A percentile compares a stretch with the other conserved stretches of the same genome.
Evolutionary conservation across 2,113 vertebrate species (phyloP).

Genomic region (Petromus typicus): DNA sequence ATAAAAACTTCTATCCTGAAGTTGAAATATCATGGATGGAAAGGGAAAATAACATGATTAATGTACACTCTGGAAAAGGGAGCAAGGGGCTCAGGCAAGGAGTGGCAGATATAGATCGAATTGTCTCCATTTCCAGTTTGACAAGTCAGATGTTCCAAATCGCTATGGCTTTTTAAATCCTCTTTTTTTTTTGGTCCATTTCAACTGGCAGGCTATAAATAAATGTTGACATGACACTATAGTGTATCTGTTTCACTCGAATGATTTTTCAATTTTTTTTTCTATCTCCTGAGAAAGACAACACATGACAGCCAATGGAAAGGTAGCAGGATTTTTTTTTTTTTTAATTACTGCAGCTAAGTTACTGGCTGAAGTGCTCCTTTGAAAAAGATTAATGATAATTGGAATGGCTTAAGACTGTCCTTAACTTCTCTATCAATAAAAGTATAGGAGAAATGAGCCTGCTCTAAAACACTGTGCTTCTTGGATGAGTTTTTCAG

Average conservation of each 20-base stretch:
- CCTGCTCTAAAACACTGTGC: slow-evolving; percentile 24
- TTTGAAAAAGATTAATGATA: slow-evolving; percentile 48
- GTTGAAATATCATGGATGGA: not conserved
- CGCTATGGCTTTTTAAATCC: slow-evolving; percentile 46
- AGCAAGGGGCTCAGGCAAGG: not conserved
- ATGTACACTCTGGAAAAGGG: slow-evolving; percentile 51
- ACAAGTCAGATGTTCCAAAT: slow-evolving; percentile 59
- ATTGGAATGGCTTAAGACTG: not conserved
- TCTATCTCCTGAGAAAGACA: not conserved
- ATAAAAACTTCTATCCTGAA: slow-evolving; percentile 38
- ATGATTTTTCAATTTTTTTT: not conserved
- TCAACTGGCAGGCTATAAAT: slow-evolving; percentile 66
- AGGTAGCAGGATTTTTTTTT: not conserved
- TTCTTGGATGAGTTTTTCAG: slow-evolving; percentile 8
- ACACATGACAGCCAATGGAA: not conserved
- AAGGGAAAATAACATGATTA: slow-evolving; percentile 54
- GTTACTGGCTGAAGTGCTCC: not conserved
- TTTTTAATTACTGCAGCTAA: not conserved
- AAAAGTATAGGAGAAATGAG: not conserved
- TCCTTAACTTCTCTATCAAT: slow-evolving; percentile 51
- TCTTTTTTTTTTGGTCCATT: not conserved
- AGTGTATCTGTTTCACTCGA: slow-evolving; percentile 61
- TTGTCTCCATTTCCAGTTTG: slow-evolving; percentile 64
- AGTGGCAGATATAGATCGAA: slow-evolving; percentile 56
- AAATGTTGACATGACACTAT: slow-evolving; percentile 1